Conservation (phyloP, 2,888 invertebrate species). For the Eupithecia vulgata region DNA sequence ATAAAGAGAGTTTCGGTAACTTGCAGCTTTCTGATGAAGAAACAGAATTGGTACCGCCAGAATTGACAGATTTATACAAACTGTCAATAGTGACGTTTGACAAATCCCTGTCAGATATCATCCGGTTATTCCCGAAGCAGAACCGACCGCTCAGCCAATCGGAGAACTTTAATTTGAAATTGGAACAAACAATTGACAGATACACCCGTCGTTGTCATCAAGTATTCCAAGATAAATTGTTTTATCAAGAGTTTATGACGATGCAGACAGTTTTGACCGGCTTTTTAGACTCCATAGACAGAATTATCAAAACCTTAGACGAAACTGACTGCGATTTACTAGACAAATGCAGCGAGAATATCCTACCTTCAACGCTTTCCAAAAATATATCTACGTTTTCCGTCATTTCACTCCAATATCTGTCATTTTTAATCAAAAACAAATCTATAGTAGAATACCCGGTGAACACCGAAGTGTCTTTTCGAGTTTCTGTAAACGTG, state of each 20-base stretch:
- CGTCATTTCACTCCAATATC: slow-evolving; percentile 76
- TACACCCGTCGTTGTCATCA: slow-evolving; percentile 79
- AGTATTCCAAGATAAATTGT: slow-evolving; percentile 79
- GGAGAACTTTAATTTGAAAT: slow-evolving; percentile 72
- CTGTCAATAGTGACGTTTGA: slow-evolving; percentile 64
- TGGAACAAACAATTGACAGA: slow-evolving; percentile 76
- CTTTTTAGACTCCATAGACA: slow-evolving; percentile 62
- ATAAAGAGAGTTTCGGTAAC: slow-evolving; percentile 72
- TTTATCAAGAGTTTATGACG: slow-evolving; percentile 74
- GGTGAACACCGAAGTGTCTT: slow-evolving; percentile 74
- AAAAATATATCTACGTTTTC: slow-evolving; percentile 73
- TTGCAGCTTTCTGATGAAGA: slow-evolving; percentile 72
- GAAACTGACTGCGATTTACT: slow-evolving; percentile 73
- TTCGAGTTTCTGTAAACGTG: slow-evolving; percentile 59
- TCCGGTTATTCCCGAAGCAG: slow-evolving; percentile 76
- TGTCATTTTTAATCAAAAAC: slow-evolving; percentile 79
- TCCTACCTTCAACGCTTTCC: slow-evolving; percentile 65
- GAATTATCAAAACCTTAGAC: slow-evolving; percentile 64
- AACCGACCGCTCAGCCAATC: slow-evolving; percentile 78
- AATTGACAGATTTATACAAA: slow-evolving; percentile 68
- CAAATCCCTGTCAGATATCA: slow-evolving; percentile 69
- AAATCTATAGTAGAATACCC: slow-evolving; percentile 77
- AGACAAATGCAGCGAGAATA: slow-evolving; percentile 73
- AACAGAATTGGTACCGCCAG: slow-evolving; percentile 65
- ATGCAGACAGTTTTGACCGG: slow-evolving; percentile 71